These are phyloP conservation scores for chimpanzee (Pan troglodytes) DNA, from an alignment of 2,113 vertebrate genomes.

Conservation along the genomic window NHGRI_mPanTro3-v2.1_pri NC_072419.2:17678501-17679000, in stretches of 20 bases:
- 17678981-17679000: constrained; percentile 72
- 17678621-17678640: neutral
- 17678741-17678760: constrained; percentile 12
- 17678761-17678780: constrained; percentile 46
- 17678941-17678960: constrained; percentile 52
- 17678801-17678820: constrained; percentile 66
- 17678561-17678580: neutral
- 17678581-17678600: neutral
- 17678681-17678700: neutral
- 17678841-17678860: constrained; percentile 68
- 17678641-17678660: neutral
- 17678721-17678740: constrained; percentile 40
- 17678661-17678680: neutral
- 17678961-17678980: constrained; percentile 64
- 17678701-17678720: constrained; percentile 7
- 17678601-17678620: neutral
- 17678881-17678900: constrained; percentile 74
- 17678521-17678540: neutral
- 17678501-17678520: no score
- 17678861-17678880: constrained; percentile 75
- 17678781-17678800: constrained; percentile 64
- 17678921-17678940: constrained; percentile 65
- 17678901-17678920: constrained; percentile 77
- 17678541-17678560: neutral
- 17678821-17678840: constrained; percentile 73